These are phyloP conservation scores for Alectura lathami DNA, from an alignment of 2,113 vertebrate species.

Conservation along the genomic window DNA sequence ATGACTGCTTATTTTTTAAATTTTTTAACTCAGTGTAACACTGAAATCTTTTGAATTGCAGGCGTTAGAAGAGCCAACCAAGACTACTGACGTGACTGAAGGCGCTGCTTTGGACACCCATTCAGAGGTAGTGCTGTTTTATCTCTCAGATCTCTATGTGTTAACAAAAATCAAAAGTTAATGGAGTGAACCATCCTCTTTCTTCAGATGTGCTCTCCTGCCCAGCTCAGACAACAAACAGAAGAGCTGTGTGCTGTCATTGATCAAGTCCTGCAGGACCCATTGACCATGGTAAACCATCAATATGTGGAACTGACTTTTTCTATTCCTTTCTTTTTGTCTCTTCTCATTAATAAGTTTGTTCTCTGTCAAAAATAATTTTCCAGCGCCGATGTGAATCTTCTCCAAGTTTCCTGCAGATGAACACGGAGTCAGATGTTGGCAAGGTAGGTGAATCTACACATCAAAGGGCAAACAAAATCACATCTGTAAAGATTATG, in stretches of 20 bases:
- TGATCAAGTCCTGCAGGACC: conserved; percentile 88
- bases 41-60: conserved; percentile 65
- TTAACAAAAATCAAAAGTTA: not conserved
- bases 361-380: conserved; percentile 25
- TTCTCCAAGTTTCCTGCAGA: conserved; percentile 73
- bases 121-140: conserved; percentile 75
- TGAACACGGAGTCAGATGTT: conserved; percentile 50
- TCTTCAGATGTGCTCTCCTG: conserved; percentile 88
- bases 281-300: conserved; percentile 79
- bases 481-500: not conserved
- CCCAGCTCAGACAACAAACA: conserved; percentile 90
- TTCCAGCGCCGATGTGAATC: conserved; percentile 72
- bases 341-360: not conserved
- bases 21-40: not conserved
- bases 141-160: not conserved
- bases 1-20: not conserved
- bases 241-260: conserved; percentile 92
- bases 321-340: not conserved
- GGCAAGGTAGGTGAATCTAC: conserved; percentile 79
- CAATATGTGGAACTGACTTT: not conserved
- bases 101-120: conserved; percentile 74
- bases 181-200: conserved; percentile 25
- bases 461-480: not conserved
- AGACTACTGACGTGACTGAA: conserved; percentile 28
- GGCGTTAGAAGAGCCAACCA: conserved; percentile 81